Evolutionary conservation across 2,797 vertebrate species (phyloP).

Genomic region (Gymnocypris eckloni): DNA sequence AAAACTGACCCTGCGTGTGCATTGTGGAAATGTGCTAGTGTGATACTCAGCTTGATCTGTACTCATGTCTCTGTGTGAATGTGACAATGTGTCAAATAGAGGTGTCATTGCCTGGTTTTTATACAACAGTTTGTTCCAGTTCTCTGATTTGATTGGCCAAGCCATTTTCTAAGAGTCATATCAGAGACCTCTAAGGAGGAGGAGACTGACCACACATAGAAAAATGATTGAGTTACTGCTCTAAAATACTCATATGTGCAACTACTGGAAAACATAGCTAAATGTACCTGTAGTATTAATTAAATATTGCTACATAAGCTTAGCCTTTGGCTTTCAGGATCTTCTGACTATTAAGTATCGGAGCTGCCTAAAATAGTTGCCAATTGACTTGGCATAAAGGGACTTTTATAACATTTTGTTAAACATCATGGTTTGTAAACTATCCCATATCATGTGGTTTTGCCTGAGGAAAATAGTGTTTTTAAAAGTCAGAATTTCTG

Average conservation of each 20-base stretch:
- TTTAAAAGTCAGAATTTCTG: not conserved
- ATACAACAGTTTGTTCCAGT: not conserved
- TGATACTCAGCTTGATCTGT: slow-evolving; percentile 22
- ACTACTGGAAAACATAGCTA: too few relatives aligned
- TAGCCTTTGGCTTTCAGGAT: not conserved
- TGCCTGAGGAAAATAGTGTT: not conserved
- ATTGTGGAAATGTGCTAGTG: slow-evolving; percentile 27
- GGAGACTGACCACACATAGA: not conserved
- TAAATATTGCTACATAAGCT: not conserved
- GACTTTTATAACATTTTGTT: not conserved
- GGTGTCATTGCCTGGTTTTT: slow-evolving; percentile 33
- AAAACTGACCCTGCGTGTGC: slow-evolving; percentile 25
- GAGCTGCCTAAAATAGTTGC: not conserved
- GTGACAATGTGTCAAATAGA: slow-evolving; percentile 15
- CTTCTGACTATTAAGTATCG: not conserved
- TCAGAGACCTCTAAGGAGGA: not conserved
- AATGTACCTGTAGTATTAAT: not conserved
- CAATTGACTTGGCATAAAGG: not conserved
- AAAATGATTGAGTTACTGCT: not conserved
- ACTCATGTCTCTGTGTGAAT: slow-evolving; percentile 22
- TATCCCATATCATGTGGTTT: not conserved
- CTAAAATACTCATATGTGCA: too few relatives aligned
- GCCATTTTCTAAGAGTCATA: not conserved
- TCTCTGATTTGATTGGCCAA: not conserved
- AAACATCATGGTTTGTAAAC: not conserved